Evolutionary conservation across 2,113 vertebrate genomes (phyloP).

Genomic region (Cyprinodon tularosa): DNA sequence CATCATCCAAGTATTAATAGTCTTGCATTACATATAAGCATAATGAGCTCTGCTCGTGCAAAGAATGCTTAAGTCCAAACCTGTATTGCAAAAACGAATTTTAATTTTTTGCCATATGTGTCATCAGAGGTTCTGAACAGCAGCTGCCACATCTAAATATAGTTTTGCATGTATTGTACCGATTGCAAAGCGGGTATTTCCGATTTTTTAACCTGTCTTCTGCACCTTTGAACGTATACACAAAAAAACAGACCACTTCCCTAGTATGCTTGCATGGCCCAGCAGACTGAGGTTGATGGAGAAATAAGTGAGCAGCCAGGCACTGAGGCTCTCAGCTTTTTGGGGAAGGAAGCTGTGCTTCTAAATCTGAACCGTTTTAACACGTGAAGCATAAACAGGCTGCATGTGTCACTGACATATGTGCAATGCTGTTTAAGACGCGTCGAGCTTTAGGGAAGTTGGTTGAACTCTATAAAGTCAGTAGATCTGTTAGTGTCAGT

Average conservation of each 20-base stretch:
- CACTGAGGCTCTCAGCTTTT: neutral
- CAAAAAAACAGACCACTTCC: constrained; percentile 32
- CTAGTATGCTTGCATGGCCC: constrained; percentile 4
- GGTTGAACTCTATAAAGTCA: neutral
- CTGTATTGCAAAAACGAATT: neutral
- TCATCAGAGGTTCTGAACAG: constrained; percentile 1
- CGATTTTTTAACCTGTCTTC: constrained; percentile 14
- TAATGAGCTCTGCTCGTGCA: neutral
- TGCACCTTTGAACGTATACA: neutral
- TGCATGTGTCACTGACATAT: neutral
- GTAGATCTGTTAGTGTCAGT: neutral
- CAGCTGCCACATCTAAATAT: neutral
- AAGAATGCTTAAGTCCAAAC: neutral
- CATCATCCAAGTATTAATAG: neutral
- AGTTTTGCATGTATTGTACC: neutral
- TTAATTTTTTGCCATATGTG: neutral
- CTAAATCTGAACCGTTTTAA: constrained; percentile 37
- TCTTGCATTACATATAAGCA: neutral
- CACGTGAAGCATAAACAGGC: constrained; percentile 18
- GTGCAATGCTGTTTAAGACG: neutral
- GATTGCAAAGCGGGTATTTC: constrained; percentile 5
- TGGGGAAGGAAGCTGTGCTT: constrained; percentile 19
- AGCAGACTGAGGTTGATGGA: constrained; percentile 37
- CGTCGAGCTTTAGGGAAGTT: neutral
- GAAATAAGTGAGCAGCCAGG: constrained; percentile 26